Evolutionary conservation across 2,113 vertebrate species (phyloP), one percentile per base, ranked within the genome.

Genomic region (Anguilla japonica): DNA sequence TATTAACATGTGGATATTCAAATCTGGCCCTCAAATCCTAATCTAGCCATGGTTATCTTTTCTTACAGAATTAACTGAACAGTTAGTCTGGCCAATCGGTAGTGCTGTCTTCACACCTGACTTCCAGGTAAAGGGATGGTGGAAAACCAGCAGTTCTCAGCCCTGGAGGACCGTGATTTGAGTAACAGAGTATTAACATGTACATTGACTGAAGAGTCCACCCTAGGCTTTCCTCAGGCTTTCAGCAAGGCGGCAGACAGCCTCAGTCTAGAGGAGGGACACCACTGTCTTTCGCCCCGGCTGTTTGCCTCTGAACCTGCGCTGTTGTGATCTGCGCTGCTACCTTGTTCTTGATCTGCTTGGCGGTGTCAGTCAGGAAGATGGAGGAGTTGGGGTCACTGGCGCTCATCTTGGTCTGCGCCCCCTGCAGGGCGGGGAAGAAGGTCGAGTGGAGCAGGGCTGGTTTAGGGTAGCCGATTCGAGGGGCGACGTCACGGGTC

Each of bases 351-450:
- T 99, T 99, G 90, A 99, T 99, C 94, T 99, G 98, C 89, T 99
- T 99, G 88, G 98, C 92, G 0, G 98, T 96, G 94, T 99, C 98
- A 0, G 96, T 99, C 88, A 99, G 97, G 94, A 99, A 99, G 91
- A 99, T 98, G 43, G 98, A 98, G 40, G 98, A 97, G 91, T 98
- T 99, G 41, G 97, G 92, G 26, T 99, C 98, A 4, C 98, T 99
- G 91, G 98, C 97, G 0, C 98, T 99, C 98, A 99, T 99, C 93
- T 99, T 99, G 84, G 98, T 99, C 91, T 99, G 98, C 4, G 98
- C 98, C 20, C 98, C 98, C 92, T 99, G 98, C 82, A 99, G 94
- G 8, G 98, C 98, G 0, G 98, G 98, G 93, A 99, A 99, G 94
- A 99, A 99, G 79, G 96, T 95, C 0, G 98, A 99, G 92, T 99